Conservation (phyloP, 2,888 invertebrate species). For the Phrixothrix hirtus region DNA sequence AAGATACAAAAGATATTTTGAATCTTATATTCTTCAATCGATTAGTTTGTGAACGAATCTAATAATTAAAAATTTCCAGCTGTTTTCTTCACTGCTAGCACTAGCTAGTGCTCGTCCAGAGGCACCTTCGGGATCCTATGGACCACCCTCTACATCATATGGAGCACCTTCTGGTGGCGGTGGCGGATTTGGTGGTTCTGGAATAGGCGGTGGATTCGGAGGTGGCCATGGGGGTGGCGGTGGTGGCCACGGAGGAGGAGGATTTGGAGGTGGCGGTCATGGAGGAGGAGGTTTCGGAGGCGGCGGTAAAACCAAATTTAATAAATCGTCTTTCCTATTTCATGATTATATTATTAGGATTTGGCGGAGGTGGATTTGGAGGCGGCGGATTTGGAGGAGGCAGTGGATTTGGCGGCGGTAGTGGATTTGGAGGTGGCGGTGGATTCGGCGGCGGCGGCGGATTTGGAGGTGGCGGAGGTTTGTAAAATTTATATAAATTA, state of each 20-base stretch:
- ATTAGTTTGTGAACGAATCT: too few species aligned
- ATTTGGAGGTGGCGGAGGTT: slow-evolving; percentile 13
- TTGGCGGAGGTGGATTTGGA: slow-evolving; percentile 27
- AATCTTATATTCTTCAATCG: too few species aligned
- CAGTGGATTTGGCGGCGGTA: slow-evolving; percentile 25
- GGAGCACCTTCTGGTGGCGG: slow-evolving; percentile 54
- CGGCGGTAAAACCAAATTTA: slow-evolving; percentile 10
- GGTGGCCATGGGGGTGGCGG: slow-evolving; percentile 35
- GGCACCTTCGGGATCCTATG: slow-evolving; percentile 66
- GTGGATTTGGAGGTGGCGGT: slow-evolving; percentile 32
- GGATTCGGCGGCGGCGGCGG: slow-evolving; percentile 28
- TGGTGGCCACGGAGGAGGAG: slow-evolving; percentile 25
- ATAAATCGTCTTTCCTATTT: too few species aligned
- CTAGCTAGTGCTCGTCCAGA: slow-evolving; percentile 66
- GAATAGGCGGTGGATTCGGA: slow-evolving; percentile 42
- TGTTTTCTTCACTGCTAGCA: slow-evolving; percentile 58
- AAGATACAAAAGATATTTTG: too few species aligned
- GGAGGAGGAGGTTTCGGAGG: slow-evolving; percentile 13
- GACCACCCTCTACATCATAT: slow-evolving; percentile 53
- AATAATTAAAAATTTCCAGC: too few species aligned
- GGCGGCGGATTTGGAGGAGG: slow-evolving; percentile 33
- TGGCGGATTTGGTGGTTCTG: slow-evolving; percentile 43
- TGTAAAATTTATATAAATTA: too few species aligned
- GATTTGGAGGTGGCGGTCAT: slow-evolving; percentile 24
- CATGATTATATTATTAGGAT: too few species aligned